These are phyloP conservation scores for Vanacampus margaritifer DNA, from an alignment of 2,113 vertebrate species.

Conservation along the genomic window DNA sequence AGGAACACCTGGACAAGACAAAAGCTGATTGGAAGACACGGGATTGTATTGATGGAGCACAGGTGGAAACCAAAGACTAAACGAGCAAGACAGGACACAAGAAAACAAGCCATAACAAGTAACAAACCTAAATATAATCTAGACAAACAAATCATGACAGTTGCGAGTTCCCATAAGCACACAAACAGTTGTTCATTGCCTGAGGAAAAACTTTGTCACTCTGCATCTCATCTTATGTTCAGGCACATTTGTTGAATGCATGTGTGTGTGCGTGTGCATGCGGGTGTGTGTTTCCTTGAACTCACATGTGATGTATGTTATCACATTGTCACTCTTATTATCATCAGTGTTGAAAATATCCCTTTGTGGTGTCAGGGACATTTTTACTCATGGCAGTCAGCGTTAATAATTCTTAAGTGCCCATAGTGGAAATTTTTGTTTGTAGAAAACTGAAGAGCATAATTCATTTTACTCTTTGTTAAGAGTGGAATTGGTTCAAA, in stretches of 20 bases:
- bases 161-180: constrained; percentile 33
- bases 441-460: background rate
- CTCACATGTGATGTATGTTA: constrained; percentile 19
- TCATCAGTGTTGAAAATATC: constrained; percentile 31
- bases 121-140: no score
- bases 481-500: background rate
- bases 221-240: constrained; percentile 40
- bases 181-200: constrained; percentile 32
- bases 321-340: constrained; percentile 26
- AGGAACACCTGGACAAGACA: no score
- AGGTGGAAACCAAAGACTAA: no score
- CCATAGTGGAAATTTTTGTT: background rate
- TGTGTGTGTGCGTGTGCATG: constrained; percentile 8
- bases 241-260: background rate
- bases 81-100: no score
- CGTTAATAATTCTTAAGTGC: background rate
- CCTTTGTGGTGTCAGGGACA: constrained; percentile 6
- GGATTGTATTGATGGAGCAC: no score
- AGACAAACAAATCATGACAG: background rate
- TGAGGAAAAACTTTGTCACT: constrained; percentile 49
- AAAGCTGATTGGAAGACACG: no score
- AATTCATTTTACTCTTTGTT: background rate
- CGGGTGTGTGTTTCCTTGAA: constrained; percentile 14
- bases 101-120: no score
- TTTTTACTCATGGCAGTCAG: background rate